A percentile compares a stretch with the other conserved stretches of the same genome.
These are phyloP conservation scores for Potamarius usumacintae DNA, from an alignment of 2,113 vertebrate species.

Conservation along the genomic window DNA sequence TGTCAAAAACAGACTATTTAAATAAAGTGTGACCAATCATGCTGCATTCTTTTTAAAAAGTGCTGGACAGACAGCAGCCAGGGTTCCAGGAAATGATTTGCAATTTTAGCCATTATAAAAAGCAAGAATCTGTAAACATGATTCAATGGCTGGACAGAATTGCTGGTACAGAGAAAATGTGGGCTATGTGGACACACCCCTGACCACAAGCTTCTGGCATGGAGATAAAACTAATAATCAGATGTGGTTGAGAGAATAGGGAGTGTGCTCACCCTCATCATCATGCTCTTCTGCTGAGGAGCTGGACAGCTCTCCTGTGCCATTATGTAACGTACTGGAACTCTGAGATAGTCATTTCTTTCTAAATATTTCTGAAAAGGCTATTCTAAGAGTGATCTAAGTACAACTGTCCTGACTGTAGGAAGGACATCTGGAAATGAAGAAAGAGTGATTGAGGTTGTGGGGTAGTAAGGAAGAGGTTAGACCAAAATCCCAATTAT, in stretches of 20 bases:
- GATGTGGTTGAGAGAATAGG: constrained; percentile 14
- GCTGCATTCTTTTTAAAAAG: background rate
- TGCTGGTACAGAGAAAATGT: background rate
- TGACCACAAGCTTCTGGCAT: constrained; percentile 23
- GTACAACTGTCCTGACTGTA: background rate
- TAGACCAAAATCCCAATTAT: background rate
- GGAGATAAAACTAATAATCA: constrained; percentile 18
- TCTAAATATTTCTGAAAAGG: background rate
- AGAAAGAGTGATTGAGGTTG: background rate
- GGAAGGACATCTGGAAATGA: background rate
- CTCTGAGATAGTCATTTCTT: background rate
- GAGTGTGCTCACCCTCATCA: background rate
- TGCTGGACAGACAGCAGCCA: background rate
- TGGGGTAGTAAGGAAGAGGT: background rate
- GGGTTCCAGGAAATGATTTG: background rate
- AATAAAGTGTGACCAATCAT: background rate
- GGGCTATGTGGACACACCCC: constrained; percentile 24
- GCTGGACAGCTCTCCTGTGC: background rate
- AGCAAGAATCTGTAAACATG: constrained; percentile 2
- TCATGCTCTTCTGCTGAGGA: background rate
- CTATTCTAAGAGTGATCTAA: background rate
- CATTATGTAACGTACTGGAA: background rate
- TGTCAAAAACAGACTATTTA: background rate
- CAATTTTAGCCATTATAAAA: constrained; percentile 12
- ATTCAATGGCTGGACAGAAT: background rate